Percentiles rank a stretch among this genome's conserved stretches.
Evolutionary conservation across 2,797 vertebrate species (phyloP).

Genomic region (Acanthis flammea): DNA sequence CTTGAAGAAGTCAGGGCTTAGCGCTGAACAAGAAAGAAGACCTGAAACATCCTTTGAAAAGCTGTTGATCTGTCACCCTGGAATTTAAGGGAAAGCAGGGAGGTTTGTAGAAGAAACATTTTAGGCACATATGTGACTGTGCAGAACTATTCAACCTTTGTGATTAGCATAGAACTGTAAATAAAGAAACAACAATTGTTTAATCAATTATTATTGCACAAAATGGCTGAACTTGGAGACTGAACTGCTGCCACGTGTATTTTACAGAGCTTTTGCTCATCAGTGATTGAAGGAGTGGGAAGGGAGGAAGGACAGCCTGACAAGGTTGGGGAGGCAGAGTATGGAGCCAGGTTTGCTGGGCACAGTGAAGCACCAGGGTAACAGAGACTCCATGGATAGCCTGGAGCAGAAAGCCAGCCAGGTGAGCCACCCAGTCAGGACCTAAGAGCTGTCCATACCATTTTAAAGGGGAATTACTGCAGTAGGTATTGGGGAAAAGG

Average conservation of each 20-base stretch:
- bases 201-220: not conserved
- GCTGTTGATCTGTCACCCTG: not conserved
- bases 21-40: not conserved
- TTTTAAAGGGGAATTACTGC: not conserved
- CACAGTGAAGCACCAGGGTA: not conserved
- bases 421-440: not conserved
- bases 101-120: not conserved
- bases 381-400: not conserved
- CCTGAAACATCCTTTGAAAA: not conserved
- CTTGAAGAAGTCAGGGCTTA: not conserved
- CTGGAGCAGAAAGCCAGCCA: not conserved
- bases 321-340: fast-evolving
- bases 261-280: not conserved
- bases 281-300: fast-evolving
- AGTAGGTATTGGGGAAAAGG: not conserved
- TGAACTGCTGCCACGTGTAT: not conserved
- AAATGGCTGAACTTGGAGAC: not conserved
- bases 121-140: not conserved
- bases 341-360: not conserved
- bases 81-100: not conserved
- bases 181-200: not conserved
- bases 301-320: not conserved
- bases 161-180: not conserved
- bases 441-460: not conserved
- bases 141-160: not conserved